Conservation (phyloP, 30 jellyfish, hydroid and myxozoan species). For the Rhopilema esculentum region DNA sequence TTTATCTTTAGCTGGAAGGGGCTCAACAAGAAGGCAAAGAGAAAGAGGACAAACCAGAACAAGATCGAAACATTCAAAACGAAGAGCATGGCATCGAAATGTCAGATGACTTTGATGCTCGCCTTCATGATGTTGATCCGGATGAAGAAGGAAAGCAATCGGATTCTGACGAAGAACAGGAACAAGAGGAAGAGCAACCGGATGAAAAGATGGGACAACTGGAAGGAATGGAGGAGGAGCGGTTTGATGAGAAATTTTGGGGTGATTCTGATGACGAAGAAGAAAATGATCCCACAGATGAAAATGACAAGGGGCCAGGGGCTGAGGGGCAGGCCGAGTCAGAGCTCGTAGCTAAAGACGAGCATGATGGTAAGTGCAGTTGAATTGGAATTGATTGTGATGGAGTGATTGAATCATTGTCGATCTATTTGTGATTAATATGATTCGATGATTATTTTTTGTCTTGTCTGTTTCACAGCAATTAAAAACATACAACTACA, state of each 20-base stretch:
- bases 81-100: constrained; percentile 97
- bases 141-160: constrained; percentile 67
- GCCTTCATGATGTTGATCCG: constrained; percentile 89
- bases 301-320: constrained; percentile 83
- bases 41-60: constrained; percentile 68
- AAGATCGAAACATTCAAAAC: constrained; percentile 68
- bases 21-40: constrained; percentile 84
- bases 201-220: constrained; percentile 92
- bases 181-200: constrained; percentile 75
- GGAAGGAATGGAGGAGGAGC: constrained; percentile 76
- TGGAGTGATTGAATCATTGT: not conserved
- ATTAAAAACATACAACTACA: not conserved
- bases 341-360: constrained; percentile 94
- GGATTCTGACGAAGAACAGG: constrained; percentile 44
- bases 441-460: too few relatives aligned
- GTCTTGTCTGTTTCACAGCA: not conserved
- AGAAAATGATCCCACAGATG: constrained; percentile 74
- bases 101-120: constrained; percentile 97
- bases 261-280: constrained; percentile 92
- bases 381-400: not conserved
- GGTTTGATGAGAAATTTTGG: constrained; percentile 92
- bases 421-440: too few relatives aligned
- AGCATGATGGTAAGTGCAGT: constrained; percentile 70
- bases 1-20: constrained; percentile 87
- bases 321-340: constrained; percentile 86